These are phyloP conservation scores for Drosophila prolongata DNA, from an alignment of 2,888 invertebrate genomes.

Conservation along the genomic window DNA sequence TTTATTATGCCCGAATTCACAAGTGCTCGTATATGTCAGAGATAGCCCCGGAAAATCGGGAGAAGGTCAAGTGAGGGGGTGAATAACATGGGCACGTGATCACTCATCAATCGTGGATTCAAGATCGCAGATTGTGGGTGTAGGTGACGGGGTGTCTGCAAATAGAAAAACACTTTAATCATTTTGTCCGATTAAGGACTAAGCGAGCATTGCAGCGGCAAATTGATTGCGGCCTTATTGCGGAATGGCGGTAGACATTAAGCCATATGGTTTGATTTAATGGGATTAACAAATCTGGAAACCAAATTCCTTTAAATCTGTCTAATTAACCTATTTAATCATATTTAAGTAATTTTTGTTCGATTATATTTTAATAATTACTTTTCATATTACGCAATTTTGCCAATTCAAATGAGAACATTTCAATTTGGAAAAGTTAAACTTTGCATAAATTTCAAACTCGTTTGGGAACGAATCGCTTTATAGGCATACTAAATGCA, in stretches of 20 bases:
- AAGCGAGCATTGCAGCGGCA: constrained; percentile 21
- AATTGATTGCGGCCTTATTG: constrained; percentile 21
- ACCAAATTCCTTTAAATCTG: neutral
- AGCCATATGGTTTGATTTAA: neutral
- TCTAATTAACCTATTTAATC: too few species aligned
- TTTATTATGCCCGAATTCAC: constrained; percentile 69
- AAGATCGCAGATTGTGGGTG: constrained; percentile 11
- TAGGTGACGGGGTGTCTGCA: constrained; percentile 12
- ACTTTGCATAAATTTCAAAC: too few species aligned
- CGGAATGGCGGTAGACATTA: neutral
- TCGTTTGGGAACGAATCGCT: too few species aligned
- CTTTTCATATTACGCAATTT: too few species aligned
- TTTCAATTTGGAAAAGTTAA: too few species aligned
- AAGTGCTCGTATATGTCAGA: constrained; percentile 67
- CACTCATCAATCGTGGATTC: constrained; percentile 16
- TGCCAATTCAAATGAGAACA: too few species aligned
- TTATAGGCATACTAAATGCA: too few species aligned
- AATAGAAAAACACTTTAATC: constrained; percentile 19
- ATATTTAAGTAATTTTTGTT: too few species aligned
- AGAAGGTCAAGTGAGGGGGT: constrained; percentile 30
- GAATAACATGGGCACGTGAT: constrained; percentile 57
- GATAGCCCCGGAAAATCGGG: constrained; percentile 51
- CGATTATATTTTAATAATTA: too few species aligned
- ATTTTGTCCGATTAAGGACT: constrained; percentile 27
- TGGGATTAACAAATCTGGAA: neutral